Evolutionary conservation across 2,113 vertebrate genomes (phyloP).

Genomic region (Hepsetus odoe): DNA sequence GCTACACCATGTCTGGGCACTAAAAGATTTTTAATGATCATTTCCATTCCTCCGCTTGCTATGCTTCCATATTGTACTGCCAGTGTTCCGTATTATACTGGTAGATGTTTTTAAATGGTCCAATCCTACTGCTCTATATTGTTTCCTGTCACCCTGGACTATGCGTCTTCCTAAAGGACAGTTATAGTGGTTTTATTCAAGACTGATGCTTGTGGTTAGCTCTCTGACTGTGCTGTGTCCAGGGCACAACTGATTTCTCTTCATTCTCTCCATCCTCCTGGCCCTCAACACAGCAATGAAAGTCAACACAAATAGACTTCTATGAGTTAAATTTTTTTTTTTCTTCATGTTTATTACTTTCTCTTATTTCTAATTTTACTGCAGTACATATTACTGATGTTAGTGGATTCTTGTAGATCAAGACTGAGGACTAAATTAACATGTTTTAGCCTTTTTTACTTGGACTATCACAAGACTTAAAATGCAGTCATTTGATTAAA

Average conservation of each 20-base stretch:
- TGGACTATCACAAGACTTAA: too few species aligned
- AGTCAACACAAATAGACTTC: background rate
- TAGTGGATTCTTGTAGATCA: background rate
- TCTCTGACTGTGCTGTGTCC: background rate
- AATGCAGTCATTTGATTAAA: background rate
- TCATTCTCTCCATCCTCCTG: background rate
- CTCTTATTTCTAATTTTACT: background rate
- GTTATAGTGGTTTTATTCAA: background rate
- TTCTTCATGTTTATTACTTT: constrained; percentile 1
- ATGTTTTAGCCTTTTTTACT: background rate
- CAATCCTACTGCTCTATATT: background rate
- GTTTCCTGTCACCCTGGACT: background rate
- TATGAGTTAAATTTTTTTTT: background rate
- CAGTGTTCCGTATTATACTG: too few species aligned
- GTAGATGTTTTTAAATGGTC: background rate
- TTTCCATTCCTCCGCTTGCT: background rate
- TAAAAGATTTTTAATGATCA: background rate
- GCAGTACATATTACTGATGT: background rate
- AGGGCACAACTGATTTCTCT: background rate
- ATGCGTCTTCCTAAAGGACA: background rate
- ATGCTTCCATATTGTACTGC: background rate
- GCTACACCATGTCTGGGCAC: background rate
- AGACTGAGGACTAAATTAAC: background rate
- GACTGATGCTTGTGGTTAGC: background rate
- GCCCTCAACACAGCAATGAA: background rate